Evolutionary conservation across 2,888 invertebrate species (phyloP), one percentile per base, ranked within the genome.

Genomic region (Merodon equestris): DNA sequence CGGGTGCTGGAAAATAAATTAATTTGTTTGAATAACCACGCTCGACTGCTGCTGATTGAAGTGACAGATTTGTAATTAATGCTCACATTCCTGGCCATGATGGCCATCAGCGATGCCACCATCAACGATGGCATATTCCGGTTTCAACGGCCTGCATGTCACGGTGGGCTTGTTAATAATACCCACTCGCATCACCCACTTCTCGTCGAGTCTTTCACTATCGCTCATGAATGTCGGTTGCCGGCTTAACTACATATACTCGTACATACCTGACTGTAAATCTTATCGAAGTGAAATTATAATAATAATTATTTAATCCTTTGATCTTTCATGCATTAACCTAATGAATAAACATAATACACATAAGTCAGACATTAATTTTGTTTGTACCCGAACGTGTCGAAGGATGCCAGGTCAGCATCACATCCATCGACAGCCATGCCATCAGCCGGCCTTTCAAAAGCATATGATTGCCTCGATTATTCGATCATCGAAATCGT

Each of bases 51-150:
- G 79, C 68, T 79, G 79, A 79, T 79, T 79, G 79, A 73, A 79
- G 79, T 79, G 79, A 79, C 73, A 79, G 79, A 79, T 79, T 79
- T 79, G 79, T 79, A 79, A 79, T 79, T 79, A 79, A 79, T 79
- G 79, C 73, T 79, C 68, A 63, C 63, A 64, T 68, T 79, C 58
- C 73, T 79, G 73, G 63, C 50, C 79, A 73, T 79, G 79, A 73
- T 73, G 79, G 73, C 73, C 73, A 77, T 77, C 77, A 77, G 18
- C 19, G 18, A 45, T 42, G 51, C 48, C 51, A 44, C 44, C 70
- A 70, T 15, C 51, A 56, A 19, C 42, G 18, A 14, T 38, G 9
- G 53, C 48, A 19, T 56, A 48, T 45, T 63, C 9, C 17, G 27
- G 60, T 45, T 47, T 47, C 51, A 44, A n/a, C 1, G 15, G 9